A percentile compares a stretch with the other conserved stretches of the same genome.
Evolutionary conservation across 2,888 invertebrate species (phyloP).

Genomic region (Lochmaea crataegi): DNA sequence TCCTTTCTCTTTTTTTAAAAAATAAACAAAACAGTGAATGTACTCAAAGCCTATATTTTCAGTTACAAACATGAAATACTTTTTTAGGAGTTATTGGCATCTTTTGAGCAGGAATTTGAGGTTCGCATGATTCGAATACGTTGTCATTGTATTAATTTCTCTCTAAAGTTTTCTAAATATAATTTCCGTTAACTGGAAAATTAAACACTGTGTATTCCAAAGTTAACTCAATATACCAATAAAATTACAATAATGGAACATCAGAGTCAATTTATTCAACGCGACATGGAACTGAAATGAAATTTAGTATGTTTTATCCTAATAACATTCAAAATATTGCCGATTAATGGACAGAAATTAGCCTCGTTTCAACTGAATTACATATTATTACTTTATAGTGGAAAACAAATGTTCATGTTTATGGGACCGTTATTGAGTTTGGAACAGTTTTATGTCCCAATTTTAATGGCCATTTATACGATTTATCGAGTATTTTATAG

Average conservation of each 20-base stretch:
- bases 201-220: not conserved
- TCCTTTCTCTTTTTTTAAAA: not conserved
- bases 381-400: constrained; percentile 39
- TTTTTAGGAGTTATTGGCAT: no score
- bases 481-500: constrained; percentile 32
- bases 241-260: not conserved
- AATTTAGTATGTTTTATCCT: constrained; percentile 26
- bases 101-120: no score
- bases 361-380: constrained; percentile 38
- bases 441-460: constrained; percentile 39
- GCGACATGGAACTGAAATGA: constrained; percentile 3
- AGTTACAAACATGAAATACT: no score
- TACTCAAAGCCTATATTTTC: no score
- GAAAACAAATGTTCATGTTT: constrained; percentile 41
- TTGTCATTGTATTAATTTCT: no score
- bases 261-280: not conserved
- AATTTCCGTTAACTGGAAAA: not conserved
- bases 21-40: not conserved
- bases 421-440: constrained; percentile 39
- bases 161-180: not conserved
- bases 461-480: constrained; percentile 29
- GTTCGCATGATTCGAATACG: no score
- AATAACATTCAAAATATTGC: constrained; percentile 39
- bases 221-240: not conserved
- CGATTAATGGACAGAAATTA: constrained; percentile 38